Evolutionary conservation across 2,888 invertebrate species (phyloP), one percentile per base, ranked within the genome.

Genomic region (Caenorhabditis angaria): DNA sequence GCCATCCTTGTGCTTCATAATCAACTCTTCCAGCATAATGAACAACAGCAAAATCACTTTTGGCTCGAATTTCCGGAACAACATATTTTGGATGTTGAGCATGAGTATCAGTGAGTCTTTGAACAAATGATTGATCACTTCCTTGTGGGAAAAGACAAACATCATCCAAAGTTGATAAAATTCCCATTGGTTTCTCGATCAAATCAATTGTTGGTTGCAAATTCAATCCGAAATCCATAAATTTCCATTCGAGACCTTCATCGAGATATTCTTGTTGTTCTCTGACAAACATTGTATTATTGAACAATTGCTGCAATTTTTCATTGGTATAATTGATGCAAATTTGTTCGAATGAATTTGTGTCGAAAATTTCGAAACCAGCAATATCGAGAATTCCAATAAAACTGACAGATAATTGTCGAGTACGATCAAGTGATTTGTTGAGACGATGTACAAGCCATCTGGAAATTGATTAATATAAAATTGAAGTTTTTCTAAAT

Each of bases 121-220:
- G 97, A 0, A 97, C 96, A 88, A 97, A 97, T 0, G 95, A 94
- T 88, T 95, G 95, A 89, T 99, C 99, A 0, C 96, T 99, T 1
- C 99, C 99, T 89, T 99, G 99, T 0, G 99, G 99, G 92, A 99
- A 99, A 92, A 96, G 94, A 89, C 99, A 99, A 89, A 99, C 97
- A 88, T 99, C 99, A 88, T 99, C 99, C 61, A 99, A 89, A 63
- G 99, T 90, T 0, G 99, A 95, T 92, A 99, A 93, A 81, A 99
- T 95, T 83, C 99, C 99, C 93, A 99, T 97, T 0, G 97, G 97
- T 90, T 97, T 99, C 88, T 99, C 99, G 87, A 99, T 95, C 70
- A 99, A 91, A 89, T 99, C 97, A 88, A 99, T 99, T 0, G 97
- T 99, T 3, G 99, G 97, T 88, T 99, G 97, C 60, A 99, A 91